Evolutionary conservation across 2,888 invertebrate species (phyloP), one percentile per base, ranked within the genome.

Genomic region (Drosophila peninsularis): DNA sequence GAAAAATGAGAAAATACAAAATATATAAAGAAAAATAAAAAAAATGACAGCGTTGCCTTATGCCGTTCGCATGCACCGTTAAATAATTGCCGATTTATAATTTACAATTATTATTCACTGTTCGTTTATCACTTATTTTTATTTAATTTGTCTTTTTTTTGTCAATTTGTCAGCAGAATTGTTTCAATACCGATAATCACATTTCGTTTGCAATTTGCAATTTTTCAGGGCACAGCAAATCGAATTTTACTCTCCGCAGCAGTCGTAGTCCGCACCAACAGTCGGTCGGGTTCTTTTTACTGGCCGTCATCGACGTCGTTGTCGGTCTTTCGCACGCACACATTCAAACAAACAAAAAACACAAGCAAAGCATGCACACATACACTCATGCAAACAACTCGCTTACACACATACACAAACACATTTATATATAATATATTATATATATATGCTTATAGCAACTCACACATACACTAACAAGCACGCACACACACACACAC

Each of bases 211-310:
- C 65, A 76, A 76, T 77, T 77, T 63, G 75, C 76, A 76, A 76
- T 76, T 76, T 75, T 76, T 76, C 75, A 68, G 75, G 72, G 72
- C 77, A 78, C 78, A 78, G 70, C 80, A 86, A 86, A 86, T 83
- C 81, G 78, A 86, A 83, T 74, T 78, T 82, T 80, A 71, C 80
- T 82, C 78, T 78, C 75, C 63, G 64, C 77, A 62, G 75, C 50
- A 45, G 76, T 71, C 71, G 76, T 64, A 64, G 74, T 74, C 75
- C 66, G 41, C 66, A 71, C 75, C 56, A 75, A 75, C 75, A 75
- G 76, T 75, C 78, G 69, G 85, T 83, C 83, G 83, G 81, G 86
- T 83, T 86, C 86, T 86, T 86, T 82, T 81, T 80, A 74, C 72
- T 80, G 64, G 61, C 66, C 64, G 66, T 73, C 58, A 70, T 60